These are phyloP conservation scores for Tricholaema leucomelas DNA, from an alignment of 2,113 vertebrate species.

Conservation along the genomic window DNA sequence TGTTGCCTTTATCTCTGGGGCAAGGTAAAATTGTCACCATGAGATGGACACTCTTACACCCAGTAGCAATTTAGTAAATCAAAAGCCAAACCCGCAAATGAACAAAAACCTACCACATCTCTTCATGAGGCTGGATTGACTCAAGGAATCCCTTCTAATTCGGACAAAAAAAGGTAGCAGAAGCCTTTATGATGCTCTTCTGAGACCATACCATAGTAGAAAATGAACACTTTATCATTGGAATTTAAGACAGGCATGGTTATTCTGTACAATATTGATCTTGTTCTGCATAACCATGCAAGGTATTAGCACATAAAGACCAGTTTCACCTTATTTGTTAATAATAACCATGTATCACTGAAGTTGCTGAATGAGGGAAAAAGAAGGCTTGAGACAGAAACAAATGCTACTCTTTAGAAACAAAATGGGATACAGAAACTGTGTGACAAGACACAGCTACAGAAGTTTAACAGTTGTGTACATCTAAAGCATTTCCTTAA, in stretches of 20 bases:
- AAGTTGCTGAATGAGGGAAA: not conserved
- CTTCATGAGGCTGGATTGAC: not conserved
- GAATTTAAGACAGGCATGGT: not conserved
- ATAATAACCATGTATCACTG: not conserved
- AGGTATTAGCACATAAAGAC: not conserved
- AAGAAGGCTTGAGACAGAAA: not conserved
- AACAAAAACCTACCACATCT: not conserved
- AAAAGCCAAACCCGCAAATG: not conserved
- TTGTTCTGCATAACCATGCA: not conserved
- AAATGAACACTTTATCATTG: constrained; percentile 17
- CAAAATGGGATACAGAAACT: not conserved
- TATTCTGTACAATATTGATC: not conserved
- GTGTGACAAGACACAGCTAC: not conserved
- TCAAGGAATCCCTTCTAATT: not conserved
- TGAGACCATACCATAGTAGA: not conserved
- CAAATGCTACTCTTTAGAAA: not conserved
- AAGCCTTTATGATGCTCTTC: not conserved
- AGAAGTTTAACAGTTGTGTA: not conserved
- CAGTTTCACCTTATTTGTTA: not conserved
- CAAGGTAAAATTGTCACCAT: constrained; percentile 32
- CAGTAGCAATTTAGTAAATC: constrained; percentile 1
- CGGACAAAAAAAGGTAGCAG: not conserved
- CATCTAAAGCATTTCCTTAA: not conserved
- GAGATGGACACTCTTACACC: not conserved
- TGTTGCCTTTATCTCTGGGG: constrained; percentile 36